Evolutionary conservation across 1,140 invertebrate genomes (phyloP).

Genomic region (Pogonomyrmex californicus): DNA sequence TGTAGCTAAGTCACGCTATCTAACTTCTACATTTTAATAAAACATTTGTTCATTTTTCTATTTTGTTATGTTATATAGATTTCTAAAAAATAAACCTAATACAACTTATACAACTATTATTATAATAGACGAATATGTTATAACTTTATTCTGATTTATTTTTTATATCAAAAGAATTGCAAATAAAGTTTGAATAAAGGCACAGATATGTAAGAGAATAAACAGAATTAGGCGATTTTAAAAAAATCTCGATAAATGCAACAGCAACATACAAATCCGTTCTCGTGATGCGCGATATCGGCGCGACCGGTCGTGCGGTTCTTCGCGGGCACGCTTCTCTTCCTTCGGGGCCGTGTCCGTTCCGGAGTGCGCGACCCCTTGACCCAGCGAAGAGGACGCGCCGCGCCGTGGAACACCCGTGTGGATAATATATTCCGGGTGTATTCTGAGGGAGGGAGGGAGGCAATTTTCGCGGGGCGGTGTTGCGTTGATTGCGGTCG

Average conservation of each 20-base stretch:
- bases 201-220: background rate
- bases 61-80: background rate
- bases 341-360: conserved; percentile 70
- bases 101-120: too few relatives aligned
- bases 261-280: conserved; percentile 19
- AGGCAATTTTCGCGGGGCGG: conserved; percentile 82
- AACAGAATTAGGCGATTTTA: background rate
- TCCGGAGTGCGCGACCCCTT: conserved; percentile 71
- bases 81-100: too few relatives aligned
- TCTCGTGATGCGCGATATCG: conserved; percentile 60
- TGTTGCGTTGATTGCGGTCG: conserved; percentile 85
- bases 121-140: too few relatives aligned
- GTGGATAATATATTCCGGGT: conserved; percentile 83
- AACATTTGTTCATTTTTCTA: background rate
- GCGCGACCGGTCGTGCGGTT: conserved; percentile 59
- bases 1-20: background rate
- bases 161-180: too few relatives aligned
- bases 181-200: background rate
- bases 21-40: background rate
- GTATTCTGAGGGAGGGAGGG: conserved; percentile 65
- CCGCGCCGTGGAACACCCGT: conserved; percentile 76
- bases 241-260: conserved; percentile 34
- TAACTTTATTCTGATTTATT: too few relatives aligned
- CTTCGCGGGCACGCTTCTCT: conserved; percentile 73
- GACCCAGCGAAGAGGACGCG: conserved; percentile 74